Evolutionary conservation across 2,113 vertebrate species (phyloP), one percentile per base, ranked within the genome.

Genomic region (Onychostoma macrolepis): DNA sequence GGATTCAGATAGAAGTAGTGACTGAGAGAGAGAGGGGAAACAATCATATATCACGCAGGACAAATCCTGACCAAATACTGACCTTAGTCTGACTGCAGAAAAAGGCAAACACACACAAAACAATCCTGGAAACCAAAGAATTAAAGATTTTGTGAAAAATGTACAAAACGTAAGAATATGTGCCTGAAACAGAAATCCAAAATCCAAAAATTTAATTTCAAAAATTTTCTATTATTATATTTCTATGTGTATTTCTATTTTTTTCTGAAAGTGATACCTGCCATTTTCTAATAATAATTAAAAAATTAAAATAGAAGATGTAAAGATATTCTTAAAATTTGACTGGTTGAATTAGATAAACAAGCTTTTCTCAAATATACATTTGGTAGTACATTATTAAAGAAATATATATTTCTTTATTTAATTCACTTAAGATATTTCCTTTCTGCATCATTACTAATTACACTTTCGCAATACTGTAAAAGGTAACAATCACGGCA

Each of bases 1-100:
- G 38, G 53, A 72, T 65, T 69, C 71, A 43, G 83, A 87, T 74
- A 88, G 24, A 88, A 87, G 76, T 88, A 90, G 82, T 82, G 5
- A 86, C 80, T 78, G 77, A 87, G 28, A 26, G 72, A 24, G 84
- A 83, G 17, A 86, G 82, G 12, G 38, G 48, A 71, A 67, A 65
- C 82, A 45, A 84, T 84, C 85, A 87, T 17, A 67, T 84, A 58
- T 13, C 3, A 71, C 45, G 19, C 17, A 28, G 19, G 36, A 10
- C 41, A 53, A 50, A 77, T 77, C 75, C 75, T 41, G 19, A 72
- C 69, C 63, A 67, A 67, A 30, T 67, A 15, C 2, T 28, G 63
- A 30, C 26, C 63, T 67, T 5, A 30, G 26, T 72, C 28, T 36
- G 67, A 71, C 6, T 71, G 67, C 19, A 4, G 30, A 36, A 36